Evolutionary conservation across 2,797 vertebrate genomes (phyloP), one percentile per base, ranked within the genome.

Genomic region (Acridotheres tristis): DNA sequence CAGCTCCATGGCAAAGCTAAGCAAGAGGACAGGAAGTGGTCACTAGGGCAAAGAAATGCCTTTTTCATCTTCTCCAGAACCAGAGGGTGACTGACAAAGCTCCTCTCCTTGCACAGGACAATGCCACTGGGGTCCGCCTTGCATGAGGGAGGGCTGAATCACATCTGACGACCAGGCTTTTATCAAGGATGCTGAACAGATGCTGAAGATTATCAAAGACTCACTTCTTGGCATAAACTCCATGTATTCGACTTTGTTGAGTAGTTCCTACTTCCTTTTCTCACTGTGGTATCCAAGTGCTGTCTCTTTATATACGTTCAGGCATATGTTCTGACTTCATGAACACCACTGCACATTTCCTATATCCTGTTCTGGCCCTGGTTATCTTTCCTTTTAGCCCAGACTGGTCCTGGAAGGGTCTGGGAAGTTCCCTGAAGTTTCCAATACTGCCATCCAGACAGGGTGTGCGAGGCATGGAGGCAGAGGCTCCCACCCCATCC

Each of bases 101-200:
- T n/a, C 48, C 34, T 62, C 15, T 75, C 54, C 62, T 75, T 43
- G 45, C 27, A 58, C 50, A 57, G 40, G 40, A 73, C 27, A 81
- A 62, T 0, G 2, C 27, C 3, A 12, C 8, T 2, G 3, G 48
- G 16, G 9, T 36, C 53, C 0, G 14, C 13, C 32, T 83, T 50
- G 58, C 66, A 85, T 6, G 4, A 58, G 21, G 7, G 23, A 86
- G n/a, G 27, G 51, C 16, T 65, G 34, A 74, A 43, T 29, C 2
- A 0, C 51, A 73, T 71, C 40, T 34, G 30, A 79, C 40, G 22
- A 84, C 29, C 42, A 61, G n/a, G 27, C 13, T 80, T 59, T 85
- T 81, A 69, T 18, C 40, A 78, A 76, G 34, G 40, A 73, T 42
- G 59, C 3, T 3, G 3, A 84, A 86, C 84, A 88, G 40, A 90